These are phyloP conservation scores for Acronicta aceris DNA, from an alignment of 2,888 invertebrate species.

Conservation along the genomic window DNA sequence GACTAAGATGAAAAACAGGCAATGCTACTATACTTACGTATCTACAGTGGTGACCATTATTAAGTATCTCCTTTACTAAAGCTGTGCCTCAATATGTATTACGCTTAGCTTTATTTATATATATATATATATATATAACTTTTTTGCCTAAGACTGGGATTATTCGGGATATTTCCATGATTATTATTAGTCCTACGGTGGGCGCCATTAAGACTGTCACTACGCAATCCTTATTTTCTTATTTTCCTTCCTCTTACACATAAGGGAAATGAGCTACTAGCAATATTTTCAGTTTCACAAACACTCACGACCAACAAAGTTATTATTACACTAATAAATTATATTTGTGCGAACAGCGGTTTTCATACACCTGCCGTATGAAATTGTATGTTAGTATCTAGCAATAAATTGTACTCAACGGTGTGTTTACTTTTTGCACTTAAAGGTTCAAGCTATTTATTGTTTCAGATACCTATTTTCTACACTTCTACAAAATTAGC, in stretches of 20 bases:
- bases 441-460: not conserved
- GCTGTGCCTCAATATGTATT: no score
- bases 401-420: not conserved
- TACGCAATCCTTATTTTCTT: conserved; percentile 37
- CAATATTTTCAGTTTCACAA: conserved; percentile 41
- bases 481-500: no score
- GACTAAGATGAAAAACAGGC: no score
- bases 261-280: conserved; percentile 29
- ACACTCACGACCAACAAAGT: conserved; percentile 35
- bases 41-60: no score
- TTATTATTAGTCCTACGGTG: conserved; percentile 34
- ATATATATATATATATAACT: no score
- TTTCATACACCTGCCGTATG: conserved; percentile 10
- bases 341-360: not conserved
- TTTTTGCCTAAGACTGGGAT: not conserved
- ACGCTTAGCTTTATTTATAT: no score
- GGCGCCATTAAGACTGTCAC: conserved; percentile 45
- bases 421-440: not conserved
- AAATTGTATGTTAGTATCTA: not conserved
- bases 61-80: no score
- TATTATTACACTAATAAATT: conserved; percentile 32
- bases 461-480: no score
- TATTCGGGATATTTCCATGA: conserved; percentile 14
- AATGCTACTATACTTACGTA: no score
- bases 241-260: conserved; percentile 35